Conservation (phyloP, 2,797 vertebrate species). For the Spondyliosoma cantharus region DNA sequence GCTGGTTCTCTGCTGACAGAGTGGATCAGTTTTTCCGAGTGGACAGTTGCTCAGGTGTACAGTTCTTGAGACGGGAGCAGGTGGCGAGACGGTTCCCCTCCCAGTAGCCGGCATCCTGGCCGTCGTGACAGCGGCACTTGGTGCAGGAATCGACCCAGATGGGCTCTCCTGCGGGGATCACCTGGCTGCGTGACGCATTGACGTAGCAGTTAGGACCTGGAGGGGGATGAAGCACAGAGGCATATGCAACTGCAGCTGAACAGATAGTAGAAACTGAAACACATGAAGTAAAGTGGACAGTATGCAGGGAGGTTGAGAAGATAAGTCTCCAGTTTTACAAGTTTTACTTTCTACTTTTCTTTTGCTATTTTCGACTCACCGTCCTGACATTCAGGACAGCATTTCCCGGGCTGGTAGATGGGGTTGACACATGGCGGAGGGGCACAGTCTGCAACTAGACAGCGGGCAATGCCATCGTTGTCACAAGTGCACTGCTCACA, state of each 20-base stretch:
- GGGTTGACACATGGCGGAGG: conserved; percentile 89
- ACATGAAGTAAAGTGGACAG: neutral
- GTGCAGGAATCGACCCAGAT: conserved; percentile 88
- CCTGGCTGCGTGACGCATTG: conserved; percentile 77
- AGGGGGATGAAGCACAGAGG: conserved; percentile 17
- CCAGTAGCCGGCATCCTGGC: conserved; percentile 89
- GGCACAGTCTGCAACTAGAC: conserved; percentile 88
- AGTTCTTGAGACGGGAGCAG: conserved; percentile 84
- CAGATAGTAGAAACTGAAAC: neutral
- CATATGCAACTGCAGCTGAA: conserved; percentile 22
- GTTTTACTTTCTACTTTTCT: neutral
- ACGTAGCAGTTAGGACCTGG: conserved; percentile 90
- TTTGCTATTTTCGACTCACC: conserved; percentile 72
- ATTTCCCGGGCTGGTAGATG: conserved; percentile 86
- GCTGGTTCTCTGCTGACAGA: conserved; percentile 20
- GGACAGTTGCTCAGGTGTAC: conserved; percentile 65
- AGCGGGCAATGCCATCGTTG: conserved; percentile 86
- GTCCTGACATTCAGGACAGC: conserved; percentile 88
- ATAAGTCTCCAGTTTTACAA: neutral
- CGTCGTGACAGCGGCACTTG: conserved; percentile 87
- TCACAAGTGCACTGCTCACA: conserved; percentile 90
- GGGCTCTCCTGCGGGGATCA: conserved; percentile 85
- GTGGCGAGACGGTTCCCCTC: conserved; percentile 89
- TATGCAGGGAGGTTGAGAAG: neutral
- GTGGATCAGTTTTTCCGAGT: conserved; percentile 63